Evolutionary conservation across 2,797 vertebrate genomes (phyloP).

Genomic region (Sparidentex hasta): DNA sequence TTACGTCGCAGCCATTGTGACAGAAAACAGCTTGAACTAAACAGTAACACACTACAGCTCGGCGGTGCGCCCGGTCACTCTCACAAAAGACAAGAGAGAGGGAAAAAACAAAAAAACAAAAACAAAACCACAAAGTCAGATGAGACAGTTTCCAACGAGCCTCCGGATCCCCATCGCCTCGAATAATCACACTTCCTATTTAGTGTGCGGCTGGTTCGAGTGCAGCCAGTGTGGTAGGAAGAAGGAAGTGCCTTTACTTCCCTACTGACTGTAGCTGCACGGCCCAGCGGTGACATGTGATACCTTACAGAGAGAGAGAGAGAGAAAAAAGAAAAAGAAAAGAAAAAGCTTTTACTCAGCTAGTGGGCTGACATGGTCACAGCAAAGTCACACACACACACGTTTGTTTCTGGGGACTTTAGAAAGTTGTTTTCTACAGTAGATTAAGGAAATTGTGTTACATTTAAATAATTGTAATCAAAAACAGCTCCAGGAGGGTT

Average conservation of each 20-base stretch:
- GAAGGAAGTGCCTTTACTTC: conserved; percentile 87
- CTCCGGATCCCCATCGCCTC: conserved; percentile 50
- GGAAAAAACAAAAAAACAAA: not conserved
- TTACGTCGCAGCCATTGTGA: conserved; percentile 81
- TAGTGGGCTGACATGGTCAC: conserved; percentile 23
- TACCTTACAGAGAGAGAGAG: conserved; percentile 57
- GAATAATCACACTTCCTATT: conserved; percentile 13
- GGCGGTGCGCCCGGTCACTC: not conserved
- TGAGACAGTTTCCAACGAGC: not conserved
- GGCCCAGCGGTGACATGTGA: conserved; percentile 81
- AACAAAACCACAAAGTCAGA: conserved; percentile 5
- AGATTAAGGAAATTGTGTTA: too few species aligned
- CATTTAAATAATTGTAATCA: not conserved
- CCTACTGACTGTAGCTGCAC: conserved; percentile 73
- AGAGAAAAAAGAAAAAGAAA: conserved; percentile 1
- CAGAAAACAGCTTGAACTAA: conserved; percentile 31
- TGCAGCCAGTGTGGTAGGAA: conserved; percentile 69
- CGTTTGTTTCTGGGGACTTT: not conserved
- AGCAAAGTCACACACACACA: conserved; percentile 18
- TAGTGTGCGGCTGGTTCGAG: conserved; percentile 13
- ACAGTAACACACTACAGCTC: not conserved
- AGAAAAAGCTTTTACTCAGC: conserved; percentile 46
- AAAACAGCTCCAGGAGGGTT: not conserved
- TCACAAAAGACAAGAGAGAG: too few species aligned
- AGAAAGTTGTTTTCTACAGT: not conserved